A percentile compares a stretch with the other conserved stretches of the same genome.
These are phyloP conservation scores for Mechanitis mazaeus DNA, from an alignment of 2,888 invertebrate species.

Conservation along the genomic window DNA sequence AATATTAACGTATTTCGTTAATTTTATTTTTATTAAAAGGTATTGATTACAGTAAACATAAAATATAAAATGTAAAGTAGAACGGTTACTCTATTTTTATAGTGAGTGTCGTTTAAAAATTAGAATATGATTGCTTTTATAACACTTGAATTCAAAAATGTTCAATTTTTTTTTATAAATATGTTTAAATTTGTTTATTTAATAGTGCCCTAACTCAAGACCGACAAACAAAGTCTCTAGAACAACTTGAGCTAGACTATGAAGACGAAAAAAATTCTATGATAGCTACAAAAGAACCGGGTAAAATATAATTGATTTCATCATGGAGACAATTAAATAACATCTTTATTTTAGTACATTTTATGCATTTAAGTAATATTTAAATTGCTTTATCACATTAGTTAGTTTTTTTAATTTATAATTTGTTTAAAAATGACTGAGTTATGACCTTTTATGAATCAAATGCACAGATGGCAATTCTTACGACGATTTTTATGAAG, in stretches of 20 bases:
- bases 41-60: background rate
- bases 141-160: background rate
- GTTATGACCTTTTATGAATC: background rate
- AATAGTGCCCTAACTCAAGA: slow-evolving; percentile 12
- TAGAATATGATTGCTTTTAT: no score
- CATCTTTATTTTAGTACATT: no score
- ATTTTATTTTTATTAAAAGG: background rate
- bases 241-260: slow-evolving; percentile 51
- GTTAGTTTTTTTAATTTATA: background rate
- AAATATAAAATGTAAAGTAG: no score
- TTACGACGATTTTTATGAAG: slow-evolving; percentile 64
- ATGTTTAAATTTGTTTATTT: background rate
- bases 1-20: background rate
- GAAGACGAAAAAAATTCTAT: slow-evolving; percentile 68
- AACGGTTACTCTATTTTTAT: no score
- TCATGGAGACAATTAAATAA: no score
- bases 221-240: slow-evolving; percentile 44
- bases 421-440: background rate
- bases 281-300: slow-evolving; percentile 51
- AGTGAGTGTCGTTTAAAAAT: no score
- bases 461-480: slow-evolving; percentile 22
- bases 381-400: no score
- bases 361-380: background rate
- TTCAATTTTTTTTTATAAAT: background rate
- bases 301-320: slow-evolving; percentile 30